Evolutionary conservation across 2,113 vertebrate species (phyloP).

Genomic region (Dolichallabes microphthalmus): DNA sequence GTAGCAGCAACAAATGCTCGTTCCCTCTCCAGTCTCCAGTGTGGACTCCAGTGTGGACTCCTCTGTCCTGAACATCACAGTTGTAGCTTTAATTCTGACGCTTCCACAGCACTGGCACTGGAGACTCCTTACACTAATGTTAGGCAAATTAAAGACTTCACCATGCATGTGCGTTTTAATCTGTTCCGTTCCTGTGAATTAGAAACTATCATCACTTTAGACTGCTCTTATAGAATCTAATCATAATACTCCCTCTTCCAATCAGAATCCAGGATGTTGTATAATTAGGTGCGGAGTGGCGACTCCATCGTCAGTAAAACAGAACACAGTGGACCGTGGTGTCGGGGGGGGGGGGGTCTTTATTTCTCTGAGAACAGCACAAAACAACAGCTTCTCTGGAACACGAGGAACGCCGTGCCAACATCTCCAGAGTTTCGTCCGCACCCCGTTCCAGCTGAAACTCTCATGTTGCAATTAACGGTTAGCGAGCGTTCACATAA

Average conservation of each 20-base stretch:
- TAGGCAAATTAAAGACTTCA: too few relatives aligned
- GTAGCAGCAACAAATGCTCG: too few relatives aligned
- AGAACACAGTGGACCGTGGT: constrained; percentile 8
- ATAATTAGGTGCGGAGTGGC: background rate
- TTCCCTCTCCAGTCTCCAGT: too few relatives aligned
- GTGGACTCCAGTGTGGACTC: too few relatives aligned
- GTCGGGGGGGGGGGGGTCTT: background rate
- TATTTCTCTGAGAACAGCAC: constrained; percentile 28
- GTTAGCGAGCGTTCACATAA: constrained; percentile 43
- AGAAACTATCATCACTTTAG: too few relatives aligned
- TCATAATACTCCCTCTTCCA: too few relatives aligned
- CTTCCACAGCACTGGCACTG: too few relatives aligned
- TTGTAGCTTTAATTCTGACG: too few relatives aligned
- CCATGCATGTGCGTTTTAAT: background rate
- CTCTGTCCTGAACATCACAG: too few relatives aligned
- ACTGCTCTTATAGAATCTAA: too few relatives aligned
- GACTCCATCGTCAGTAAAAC: background rate
- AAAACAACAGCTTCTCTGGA: background rate
- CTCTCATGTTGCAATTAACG: constrained; percentile 28
- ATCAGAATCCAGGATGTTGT: background rate
- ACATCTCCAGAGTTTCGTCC: constrained; percentile 6
- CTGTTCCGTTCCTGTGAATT: background rate
- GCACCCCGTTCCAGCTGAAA: background rate
- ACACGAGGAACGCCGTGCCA: background rate
- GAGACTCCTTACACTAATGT: too few relatives aligned